These are phyloP conservation scores for Melanotus villosus DNA, from an alignment of 2,888 invertebrate species.

Conservation along the genomic window DNA sequence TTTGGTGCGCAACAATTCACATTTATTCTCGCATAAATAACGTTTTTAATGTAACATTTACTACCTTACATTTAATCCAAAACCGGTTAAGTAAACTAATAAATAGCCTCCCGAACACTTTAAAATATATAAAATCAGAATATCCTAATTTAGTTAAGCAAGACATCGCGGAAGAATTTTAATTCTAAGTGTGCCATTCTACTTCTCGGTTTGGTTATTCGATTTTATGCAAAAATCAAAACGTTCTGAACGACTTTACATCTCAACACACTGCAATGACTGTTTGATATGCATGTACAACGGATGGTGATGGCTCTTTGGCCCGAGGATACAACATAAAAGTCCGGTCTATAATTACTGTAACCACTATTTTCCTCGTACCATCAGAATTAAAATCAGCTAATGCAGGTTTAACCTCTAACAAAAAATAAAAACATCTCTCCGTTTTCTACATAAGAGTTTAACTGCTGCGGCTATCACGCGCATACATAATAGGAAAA, in stretches of 20 bases:
- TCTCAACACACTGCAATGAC: conserved; percentile 13
- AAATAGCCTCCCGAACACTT: conserved; percentile 53
- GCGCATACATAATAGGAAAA: conserved; percentile 28
- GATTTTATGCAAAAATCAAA: not conserved
- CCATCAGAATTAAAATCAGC: conserved; percentile 45
- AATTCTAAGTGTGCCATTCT: conserved; percentile 1
- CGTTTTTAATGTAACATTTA: conserved; percentile 59
- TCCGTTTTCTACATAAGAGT: conserved; percentile 30
- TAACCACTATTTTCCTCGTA: conserved; percentile 46
- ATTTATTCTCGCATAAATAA: conserved; percentile 56
- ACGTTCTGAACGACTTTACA: not conserved
- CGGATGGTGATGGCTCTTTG: conserved; percentile 40
- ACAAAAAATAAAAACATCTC: conserved; percentile 33
- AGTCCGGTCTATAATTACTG: conserved; percentile 45
- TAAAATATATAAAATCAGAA: conserved; percentile 52
- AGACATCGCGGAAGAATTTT: conserved; percentile 36
- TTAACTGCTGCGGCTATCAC: conserved; percentile 43
- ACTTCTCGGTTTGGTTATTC: not conserved
- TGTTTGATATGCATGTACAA: conserved; percentile 37
- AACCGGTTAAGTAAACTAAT: conserved; percentile 59
- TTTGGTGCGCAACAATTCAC: conserved; percentile 51
- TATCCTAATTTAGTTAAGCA: conserved; percentile 53
- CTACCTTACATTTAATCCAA: conserved; percentile 56
- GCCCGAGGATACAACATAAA: conserved; percentile 39
- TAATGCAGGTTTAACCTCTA: conserved; percentile 41